Conservation (phyloP, 2,797 vertebrate species). For the Epinephelus awoara region DNA sequence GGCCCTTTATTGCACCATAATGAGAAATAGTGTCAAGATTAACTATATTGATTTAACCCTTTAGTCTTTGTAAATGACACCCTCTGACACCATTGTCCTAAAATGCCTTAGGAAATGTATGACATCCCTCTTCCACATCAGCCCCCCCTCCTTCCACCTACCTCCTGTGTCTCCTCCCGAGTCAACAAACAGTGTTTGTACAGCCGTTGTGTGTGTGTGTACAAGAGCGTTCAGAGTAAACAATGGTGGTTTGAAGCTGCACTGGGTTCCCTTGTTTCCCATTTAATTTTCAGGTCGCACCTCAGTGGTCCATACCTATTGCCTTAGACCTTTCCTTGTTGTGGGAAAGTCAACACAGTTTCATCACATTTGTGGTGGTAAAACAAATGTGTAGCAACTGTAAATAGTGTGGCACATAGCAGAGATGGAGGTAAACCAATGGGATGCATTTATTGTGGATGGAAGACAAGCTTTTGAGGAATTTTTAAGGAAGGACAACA, state of each 20-base stretch:
- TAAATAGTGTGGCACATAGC: conserved; percentile 1
- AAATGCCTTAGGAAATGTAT: conserved; percentile 82
- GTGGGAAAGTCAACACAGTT: conserved; percentile 36
- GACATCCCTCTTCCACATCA: conserved; percentile 49
- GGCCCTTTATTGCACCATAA: conserved; percentile 10
- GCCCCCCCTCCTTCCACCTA: conserved; percentile 36
- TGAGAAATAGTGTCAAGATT: conserved; percentile 48
- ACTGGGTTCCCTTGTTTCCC: conserved; percentile 54
- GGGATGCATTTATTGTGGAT: not conserved
- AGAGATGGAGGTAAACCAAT: not conserved
- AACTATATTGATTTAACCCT: conserved; percentile 56
- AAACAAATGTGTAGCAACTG: conserved; percentile 19
- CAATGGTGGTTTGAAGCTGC: conserved; percentile 57
- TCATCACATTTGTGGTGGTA: conserved; percentile 24
- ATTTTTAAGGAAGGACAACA: not conserved
- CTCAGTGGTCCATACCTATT: conserved; percentile 38
- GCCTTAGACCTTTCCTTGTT: conserved; percentile 8
- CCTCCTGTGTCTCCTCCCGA: conserved; percentile 68
- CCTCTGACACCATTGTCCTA: conserved; percentile 79
- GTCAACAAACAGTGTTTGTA: conserved; percentile 84
- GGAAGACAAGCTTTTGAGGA: not conserved
- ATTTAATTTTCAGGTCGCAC: conserved; percentile 52
- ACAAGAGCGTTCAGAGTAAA: conserved; percentile 56
- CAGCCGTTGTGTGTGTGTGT: conserved; percentile 62
- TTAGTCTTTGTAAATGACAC: conserved; percentile 44